Evolutionary conservation across 2,888 invertebrate genomes (phyloP).

Genomic region (Oligia fasciuncula): DNA sequence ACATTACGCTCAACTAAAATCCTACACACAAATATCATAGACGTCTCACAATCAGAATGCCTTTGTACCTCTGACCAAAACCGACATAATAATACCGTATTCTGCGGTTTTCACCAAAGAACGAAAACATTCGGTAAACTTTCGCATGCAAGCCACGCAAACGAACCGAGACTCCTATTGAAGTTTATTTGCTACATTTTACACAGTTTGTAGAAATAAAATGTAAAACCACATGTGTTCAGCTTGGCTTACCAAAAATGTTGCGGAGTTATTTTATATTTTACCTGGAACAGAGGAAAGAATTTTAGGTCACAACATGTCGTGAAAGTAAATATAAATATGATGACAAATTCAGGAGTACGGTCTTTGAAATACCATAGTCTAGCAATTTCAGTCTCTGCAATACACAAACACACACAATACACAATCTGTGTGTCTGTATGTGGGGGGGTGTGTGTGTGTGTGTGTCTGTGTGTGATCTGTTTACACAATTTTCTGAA

Average conservation of each 20-base stretch:
- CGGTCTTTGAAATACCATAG: background rate
- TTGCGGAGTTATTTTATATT: constrained; percentile 25
- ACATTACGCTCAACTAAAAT: background rate
- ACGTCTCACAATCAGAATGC: constrained; percentile 34
- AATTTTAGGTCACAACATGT: constrained; percentile 41
- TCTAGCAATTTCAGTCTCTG: too few relatives aligned
- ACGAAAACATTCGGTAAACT: constrained; percentile 48
- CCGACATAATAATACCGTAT: constrained; percentile 32
- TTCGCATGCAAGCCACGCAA: constrained; percentile 51
- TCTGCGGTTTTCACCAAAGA: constrained; percentile 35
- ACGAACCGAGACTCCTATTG: constrained; percentile 53
- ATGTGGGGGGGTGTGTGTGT: too few relatives aligned
- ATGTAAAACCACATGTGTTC: constrained; percentile 45
- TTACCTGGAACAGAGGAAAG: constrained; percentile 60
- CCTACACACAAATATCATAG: background rate
- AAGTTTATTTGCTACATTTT: constrained; percentile 51
- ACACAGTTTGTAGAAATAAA: constrained; percentile 43
- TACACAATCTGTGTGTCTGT: too few relatives aligned
- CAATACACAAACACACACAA: background rate
- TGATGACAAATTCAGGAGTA: background rate
- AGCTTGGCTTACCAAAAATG: constrained; percentile 54
- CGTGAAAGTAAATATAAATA: constrained; percentile 2
- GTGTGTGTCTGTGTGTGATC: too few relatives aligned
- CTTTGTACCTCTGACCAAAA: constrained; percentile 35
- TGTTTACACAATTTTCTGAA: background rate